Percentiles rank a stretch among this genome's conserved stretches.
Evolutionary conservation across 2,797 vertebrate genomes (phyloP).

Genomic region (Prunella strophiata): DNA sequence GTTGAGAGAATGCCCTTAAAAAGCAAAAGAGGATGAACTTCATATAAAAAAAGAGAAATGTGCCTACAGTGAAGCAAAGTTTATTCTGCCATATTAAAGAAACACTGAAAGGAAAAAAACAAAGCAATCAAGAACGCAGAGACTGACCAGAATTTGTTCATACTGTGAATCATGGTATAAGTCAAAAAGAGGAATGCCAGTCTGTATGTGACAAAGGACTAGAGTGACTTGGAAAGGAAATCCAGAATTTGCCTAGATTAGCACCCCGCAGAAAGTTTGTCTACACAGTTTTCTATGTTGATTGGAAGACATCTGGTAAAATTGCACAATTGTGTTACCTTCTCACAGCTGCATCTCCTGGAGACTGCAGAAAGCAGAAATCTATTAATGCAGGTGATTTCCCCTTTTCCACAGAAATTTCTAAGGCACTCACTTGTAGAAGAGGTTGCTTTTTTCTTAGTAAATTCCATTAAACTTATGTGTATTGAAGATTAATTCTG

Average conservation of each 20-base stretch:
- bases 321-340: background rate
- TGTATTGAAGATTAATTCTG: background rate
- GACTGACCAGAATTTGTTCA: background rate
- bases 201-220: background rate
- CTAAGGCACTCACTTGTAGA: background rate
- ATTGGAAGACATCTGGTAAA: background rate
- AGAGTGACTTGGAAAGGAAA: background rate
- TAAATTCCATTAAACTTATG: background rate
- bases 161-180: background rate
- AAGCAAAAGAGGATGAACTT: background rate
- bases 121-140: background rate
- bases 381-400: background rate
- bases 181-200: background rate
- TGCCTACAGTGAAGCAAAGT: background rate
- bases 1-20: background rate
- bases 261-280: rapidly evolving
- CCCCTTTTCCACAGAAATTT: background rate
- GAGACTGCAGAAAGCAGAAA: background rate
- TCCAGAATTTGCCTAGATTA: background rate
- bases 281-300: background rate
- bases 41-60: rapidly evolving
- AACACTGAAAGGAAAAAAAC: background rate
- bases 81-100: background rate
- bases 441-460: background rate
- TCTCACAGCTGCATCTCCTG: background rate